Evolutionary conservation across 2,888 invertebrate species (phyloP), one percentile per base, ranked within the genome.

Genomic region (Drosophila antonietae): DNA sequence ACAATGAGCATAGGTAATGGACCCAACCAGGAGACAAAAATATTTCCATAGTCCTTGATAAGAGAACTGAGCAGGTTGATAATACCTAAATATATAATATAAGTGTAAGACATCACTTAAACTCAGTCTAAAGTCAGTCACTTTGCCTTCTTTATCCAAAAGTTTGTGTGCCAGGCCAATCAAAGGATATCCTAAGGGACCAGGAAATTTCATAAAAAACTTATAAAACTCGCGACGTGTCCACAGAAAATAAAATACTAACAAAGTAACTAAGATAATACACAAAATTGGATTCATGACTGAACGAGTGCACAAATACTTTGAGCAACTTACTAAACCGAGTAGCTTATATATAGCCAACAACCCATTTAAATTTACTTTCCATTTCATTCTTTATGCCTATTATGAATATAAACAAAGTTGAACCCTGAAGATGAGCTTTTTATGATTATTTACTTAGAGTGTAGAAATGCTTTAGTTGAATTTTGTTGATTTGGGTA

Each of bases 21-120:
- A 37, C 91, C 90, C 31, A 91, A 65, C 90, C 91, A 91, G 0
- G 89, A 83, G 8, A 86, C 68, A n/a, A 82, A 69, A 9, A 77
- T 44, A 10, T 78, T 35, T 5, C 90, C 91, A 52, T 82, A 85
- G 43, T 71, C 68, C n/a, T 55, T 44, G 7, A 63, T 67, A 15
- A 58, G 41, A 6, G 52, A 46, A 0, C 15, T 12, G 0, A 66
- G 2, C 3, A 65, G 31, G 1, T n/a, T 52, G 0, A 66, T 10
- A 15, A 65, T 12, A 20, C 37, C 67, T 65, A 31, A 28, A 28
- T 15, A 10, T 31, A 6, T 18, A 8, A 4, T 3, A 39, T 8
- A 3, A 8, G 14, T 35, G 15, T 20, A 1, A 2, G 1, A 52
- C 6, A 15, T 33, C 15, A 20, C 20, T 15, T 20, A 20, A 35